Evolutionary conservation across 2,797 vertebrate species (phyloP).

Genomic region (Pipistrellus kuhlii): DNA sequence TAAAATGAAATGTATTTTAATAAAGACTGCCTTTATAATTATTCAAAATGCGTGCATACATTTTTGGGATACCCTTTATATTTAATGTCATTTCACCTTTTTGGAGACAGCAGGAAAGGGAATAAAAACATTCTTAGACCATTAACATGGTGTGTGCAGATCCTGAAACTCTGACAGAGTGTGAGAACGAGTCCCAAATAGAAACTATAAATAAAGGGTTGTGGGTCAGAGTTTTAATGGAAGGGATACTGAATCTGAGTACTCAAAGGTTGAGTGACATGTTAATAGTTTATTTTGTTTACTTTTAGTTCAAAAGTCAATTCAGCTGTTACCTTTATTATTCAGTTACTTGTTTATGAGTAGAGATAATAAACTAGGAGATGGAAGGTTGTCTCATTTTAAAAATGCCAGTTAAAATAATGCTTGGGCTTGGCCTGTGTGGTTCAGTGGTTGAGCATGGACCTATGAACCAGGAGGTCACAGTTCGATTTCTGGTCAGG

Average conservation of each 20-base stretch:
- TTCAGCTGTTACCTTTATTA: conserved; percentile 47
- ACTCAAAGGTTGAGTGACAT: not conserved
- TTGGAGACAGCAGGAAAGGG: not conserved
- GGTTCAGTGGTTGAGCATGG: too few species aligned
- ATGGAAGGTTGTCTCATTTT: not conserved
- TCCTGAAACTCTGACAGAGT: conserved; percentile 10
- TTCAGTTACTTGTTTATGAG: not conserved
- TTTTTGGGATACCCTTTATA: not conserved
- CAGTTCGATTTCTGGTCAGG: too few species aligned
- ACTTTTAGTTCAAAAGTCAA: conserved; percentile 55
- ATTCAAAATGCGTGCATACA: too few species aligned
- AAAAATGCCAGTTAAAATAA: conserved; percentile 43
- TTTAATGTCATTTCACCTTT: conserved; percentile 24
- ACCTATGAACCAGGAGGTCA: too few species aligned
- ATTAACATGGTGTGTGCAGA: not conserved
- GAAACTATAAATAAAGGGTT: conserved; percentile 44
- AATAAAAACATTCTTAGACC: conserved; percentile 30
- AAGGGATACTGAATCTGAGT: conserved; percentile 37
- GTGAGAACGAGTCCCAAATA: conserved; percentile 38
- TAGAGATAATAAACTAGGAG: conserved; percentile 37
- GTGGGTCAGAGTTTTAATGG: conserved; percentile 55
- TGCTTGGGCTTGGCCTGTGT: not conserved
- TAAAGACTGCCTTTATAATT: too few species aligned
- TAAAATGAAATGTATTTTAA: too few species aligned
- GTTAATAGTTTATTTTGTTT: conserved; percentile 8